Evolutionary conservation across 2,797 vertebrate genomes (phyloP), one percentile per base, ranked within the genome.

Genomic region (Cirrhinus molitorella): DNA sequence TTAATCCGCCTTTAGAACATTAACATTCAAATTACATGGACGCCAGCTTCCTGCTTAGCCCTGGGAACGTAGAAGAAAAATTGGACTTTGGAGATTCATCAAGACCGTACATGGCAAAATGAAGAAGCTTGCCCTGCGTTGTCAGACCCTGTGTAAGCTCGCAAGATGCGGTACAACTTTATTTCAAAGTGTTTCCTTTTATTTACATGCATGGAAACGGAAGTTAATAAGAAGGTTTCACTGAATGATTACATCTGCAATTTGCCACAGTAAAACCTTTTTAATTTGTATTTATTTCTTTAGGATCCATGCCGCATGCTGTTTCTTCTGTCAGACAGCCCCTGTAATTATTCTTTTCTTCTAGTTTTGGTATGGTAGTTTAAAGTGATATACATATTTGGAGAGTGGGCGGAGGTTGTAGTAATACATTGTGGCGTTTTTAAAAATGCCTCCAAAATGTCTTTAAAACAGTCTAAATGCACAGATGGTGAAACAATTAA

Each of bases 21-120:
- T 85, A 88, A 85, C 79, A 89, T 88, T 89, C 86, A 87, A 86
- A 87, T 84, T 74, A 83, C 77, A 86, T 73, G 55, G 55, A 55
- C 13, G 11, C 63, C 28, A 76, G 80, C 49, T 79, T 80, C 47
- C 74, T 75, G 75, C 81, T 86, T 84, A 88, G 87, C 80, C 80
- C 63, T 45, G 80, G 47, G 80, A 83, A 43, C 6, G 28, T 34
- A 55, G 25, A 75, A 37, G 74, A 67, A 43, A 68, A 83, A 83
- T 68, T 67, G 61, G 12, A 77, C 73, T 34, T 37, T 28, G 65
- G 47, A 70, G 21, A 83, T 70, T 83, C 65, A 70, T 43, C 11
- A 25, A 61, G 73, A 76, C 8, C 67, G 34, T 59, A 68, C 63
- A 77, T 57, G 19, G 14, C 61, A 51, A 66, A 76, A 59, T 49